Evolutionary conservation across 2,888 invertebrate species (phyloP), one percentile per base, ranked within the genome.

Genomic region (Thymelicus sylvestris): DNA sequence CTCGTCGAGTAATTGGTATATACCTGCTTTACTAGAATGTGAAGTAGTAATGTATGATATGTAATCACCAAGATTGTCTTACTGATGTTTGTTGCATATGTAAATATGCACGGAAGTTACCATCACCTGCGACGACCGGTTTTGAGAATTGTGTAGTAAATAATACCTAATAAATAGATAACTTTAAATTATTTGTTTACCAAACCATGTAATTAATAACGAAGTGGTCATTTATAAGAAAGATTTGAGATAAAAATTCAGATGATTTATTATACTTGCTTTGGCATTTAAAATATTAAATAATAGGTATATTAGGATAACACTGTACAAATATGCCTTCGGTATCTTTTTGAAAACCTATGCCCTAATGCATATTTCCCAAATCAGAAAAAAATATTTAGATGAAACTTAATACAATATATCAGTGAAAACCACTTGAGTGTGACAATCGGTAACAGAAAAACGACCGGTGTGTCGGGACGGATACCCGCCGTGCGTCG

Each of bases 111-210:
- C 50, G 61, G 61, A 67, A 67, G 67, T 24, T 48, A 47, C 24
- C 31, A 24, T 19, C 66, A 57, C 24, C 39, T 6, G 44, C 7
- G 41, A 41, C 39, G 50, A 67, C 67, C 67, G 67, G 67, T 67
- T 67, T 67, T 24, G 41, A 52, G 41, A 67, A 61, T 61, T 19
- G 50, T 60, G 61, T 52, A 67, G 31, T 31, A 31, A 31, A 31
- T 31, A 31, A 31, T 5, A 67, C 41, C 61, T 44, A 67, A 67
- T 67, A 61, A 67, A 52, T 15, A 24, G 10, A 62, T 67, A 67
- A 52, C 3, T 67, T 62, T 67, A 62, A 31, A 62, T 67, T 62
- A 19, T 67, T n/a, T 67, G 31, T 41, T 61, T 50, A 61, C 67
- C 48, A 50, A 52, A 19, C 19, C 19, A 6, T 19, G 15, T 52